These are phyloP conservation scores for Lepus europaeus DNA, from an alignment of 2,113 vertebrate species.

Conservation along the genomic window DNA sequence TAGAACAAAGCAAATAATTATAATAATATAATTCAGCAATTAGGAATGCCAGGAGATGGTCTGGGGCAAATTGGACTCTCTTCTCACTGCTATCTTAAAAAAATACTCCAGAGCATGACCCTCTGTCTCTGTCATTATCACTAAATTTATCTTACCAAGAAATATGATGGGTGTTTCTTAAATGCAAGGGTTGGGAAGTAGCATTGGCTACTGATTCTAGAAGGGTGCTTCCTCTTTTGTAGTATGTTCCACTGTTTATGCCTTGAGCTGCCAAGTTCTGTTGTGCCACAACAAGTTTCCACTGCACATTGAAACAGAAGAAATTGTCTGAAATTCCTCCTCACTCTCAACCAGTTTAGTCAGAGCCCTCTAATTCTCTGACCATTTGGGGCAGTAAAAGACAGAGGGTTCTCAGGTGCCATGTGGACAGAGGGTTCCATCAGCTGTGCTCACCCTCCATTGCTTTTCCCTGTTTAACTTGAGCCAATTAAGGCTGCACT, in stretches of 20 bases:
- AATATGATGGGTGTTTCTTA: neutral
- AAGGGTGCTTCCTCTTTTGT: neutral
- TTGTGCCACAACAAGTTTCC: neutral
- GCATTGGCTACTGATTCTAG: neutral
- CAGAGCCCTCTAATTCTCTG: neutral
- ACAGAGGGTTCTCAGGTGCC: neutral
- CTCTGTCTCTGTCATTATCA: neutral
- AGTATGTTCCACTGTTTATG: neutral
- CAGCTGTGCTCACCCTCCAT: slow-evolving; percentile 40
- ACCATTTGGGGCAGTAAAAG: neutral
- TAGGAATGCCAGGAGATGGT: slow-evolving; percentile 1
- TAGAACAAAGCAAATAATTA: neutral
- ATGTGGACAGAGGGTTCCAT: slow-evolving; percentile 6
- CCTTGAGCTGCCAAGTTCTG: neutral
- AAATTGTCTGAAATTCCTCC: neutral
- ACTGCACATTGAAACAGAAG: neutral
- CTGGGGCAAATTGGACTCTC: neutral
- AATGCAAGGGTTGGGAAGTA: neutral
- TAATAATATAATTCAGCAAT: neutral
- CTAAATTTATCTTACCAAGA: slow-evolving; percentile 30
- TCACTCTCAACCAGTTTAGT: neutral
- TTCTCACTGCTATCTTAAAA: neutral
- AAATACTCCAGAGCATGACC: neutral
- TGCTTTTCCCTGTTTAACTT: slow-evolving; percentile 59
- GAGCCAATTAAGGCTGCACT: slow-evolving; percentile 57